Base-by-base conservation (phyloP, 2,888 invertebrate species). In the Pteria penguin region DNA sequence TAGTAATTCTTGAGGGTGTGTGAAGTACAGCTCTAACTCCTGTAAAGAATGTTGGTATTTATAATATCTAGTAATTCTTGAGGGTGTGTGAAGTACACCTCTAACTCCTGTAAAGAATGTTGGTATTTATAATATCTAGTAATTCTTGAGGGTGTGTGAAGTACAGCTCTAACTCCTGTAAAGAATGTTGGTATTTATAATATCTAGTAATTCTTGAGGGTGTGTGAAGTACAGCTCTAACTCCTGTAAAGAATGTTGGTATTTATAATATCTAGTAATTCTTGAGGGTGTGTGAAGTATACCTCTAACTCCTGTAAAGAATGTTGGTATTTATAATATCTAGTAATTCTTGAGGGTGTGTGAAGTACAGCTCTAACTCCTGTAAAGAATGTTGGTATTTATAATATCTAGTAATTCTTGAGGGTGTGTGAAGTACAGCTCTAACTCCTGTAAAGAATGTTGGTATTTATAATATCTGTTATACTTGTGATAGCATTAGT, bases 381-480 rank as follows among this genome's bases (percentile, higher is more conserved):
- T 92, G 80, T 0, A 79, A 68, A 45, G 52, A 72, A n/a, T n/a
- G n/a, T n/a, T n/a, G n/a, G n/a, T n/a, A n/a, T n/a, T n/a, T n/a
- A n/a, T n/a, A n/a, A 93, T 93, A 70, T 92, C 90, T 69, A 92
- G 80, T 65, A 92, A 80, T 77, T 92, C 91, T 71, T 92, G 92
- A 3, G 92, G 90, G 63, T 92, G 89, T 5, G 81, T 82, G 85
- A 92, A 92, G 81, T 79, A 90, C 52, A 92, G 79, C 66, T 91
- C 91, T 68, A 87, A 82, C 68, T 92, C 92, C 90, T 92, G 80
- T 0, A 79, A 68, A 45, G 52, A 72, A n/a, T n/a, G n/a, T n/a
- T n/a, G n/a, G n/a, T n/a, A n/a, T n/a, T n/a, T n/a, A n/a, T n/a
- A n/a, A n/a, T n/a, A n/a, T n/a, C n/a, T n/a, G n/a, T n/a, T n/a